phyloP scores from a whole-genome alignment of 2,797 vertebrate genomes.

The Sebastes glaucus region DNA sequence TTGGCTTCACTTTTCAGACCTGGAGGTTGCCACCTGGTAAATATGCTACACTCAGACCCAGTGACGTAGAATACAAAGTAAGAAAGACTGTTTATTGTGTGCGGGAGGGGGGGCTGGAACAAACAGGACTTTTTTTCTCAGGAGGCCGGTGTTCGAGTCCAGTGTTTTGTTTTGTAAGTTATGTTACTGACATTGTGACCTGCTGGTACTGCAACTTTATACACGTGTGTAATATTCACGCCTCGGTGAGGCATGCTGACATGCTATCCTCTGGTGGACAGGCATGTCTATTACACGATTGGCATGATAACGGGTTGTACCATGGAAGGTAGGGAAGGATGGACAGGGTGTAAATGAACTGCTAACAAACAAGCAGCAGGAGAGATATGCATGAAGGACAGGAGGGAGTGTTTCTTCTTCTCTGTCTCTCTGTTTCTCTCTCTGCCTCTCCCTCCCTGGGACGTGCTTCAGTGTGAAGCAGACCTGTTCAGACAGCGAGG shows the following conservation, averaged over 20 bases:
- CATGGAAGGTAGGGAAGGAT: neutral
- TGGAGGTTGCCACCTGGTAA: too few relatives aligned
- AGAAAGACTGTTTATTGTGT: neutral
- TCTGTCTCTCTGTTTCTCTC: neutral
- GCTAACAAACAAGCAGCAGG: constrained; percentile 5
- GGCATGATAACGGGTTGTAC: neutral
- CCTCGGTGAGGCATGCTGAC: neutral
- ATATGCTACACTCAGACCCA: neutral
- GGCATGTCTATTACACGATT: neutral
- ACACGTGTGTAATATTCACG: neutral
- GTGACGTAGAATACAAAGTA: neutral
- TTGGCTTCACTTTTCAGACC: too few relatives aligned
- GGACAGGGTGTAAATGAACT: neutral
- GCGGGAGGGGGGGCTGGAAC: too few relatives aligned
- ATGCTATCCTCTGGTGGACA: neutral
- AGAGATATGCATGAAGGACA: constrained; percentile 7
- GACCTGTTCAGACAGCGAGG: constrained; percentile 77
- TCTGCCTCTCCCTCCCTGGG: neutral
- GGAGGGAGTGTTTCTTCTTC: constrained; percentile 19
- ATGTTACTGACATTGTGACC: too few relatives aligned
- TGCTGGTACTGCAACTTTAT: neutral
- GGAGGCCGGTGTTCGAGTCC: neutral
- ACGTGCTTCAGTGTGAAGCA: constrained; percentile 49
- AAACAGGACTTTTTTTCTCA: neutral
- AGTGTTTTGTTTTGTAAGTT: too few relatives aligned